These are phyloP conservation scores for Miniopterus natalensis DNA, from an alignment of 2,113 vertebrate species.

Conservation along the genomic window DNA sequence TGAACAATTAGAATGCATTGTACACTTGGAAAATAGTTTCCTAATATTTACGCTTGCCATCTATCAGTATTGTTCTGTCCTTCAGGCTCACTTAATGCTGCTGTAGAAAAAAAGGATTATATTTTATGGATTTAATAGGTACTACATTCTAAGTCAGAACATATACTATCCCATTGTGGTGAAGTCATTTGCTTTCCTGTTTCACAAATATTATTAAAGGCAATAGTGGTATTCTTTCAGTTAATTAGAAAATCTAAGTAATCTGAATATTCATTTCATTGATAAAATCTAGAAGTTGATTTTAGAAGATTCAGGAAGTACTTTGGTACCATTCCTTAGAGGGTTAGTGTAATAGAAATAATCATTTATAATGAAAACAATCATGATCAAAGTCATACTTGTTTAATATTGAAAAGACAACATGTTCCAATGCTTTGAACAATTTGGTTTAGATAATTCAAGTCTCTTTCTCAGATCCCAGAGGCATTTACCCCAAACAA, in stretches of 20 bases:
- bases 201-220: slow-evolving; percentile 64
- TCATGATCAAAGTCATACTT: slow-evolving; percentile 59
- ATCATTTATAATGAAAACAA: slow-evolving; percentile 68
- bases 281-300: slow-evolving; percentile 56
- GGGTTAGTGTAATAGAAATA: slow-evolving; percentile 60
- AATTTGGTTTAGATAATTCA: slow-evolving; percentile 56
- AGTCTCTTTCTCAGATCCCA: slow-evolving; percentile 30
- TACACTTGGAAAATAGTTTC: slow-evolving; percentile 49
- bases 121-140: slow-evolving; percentile 61
- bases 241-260: slow-evolving; percentile 62
- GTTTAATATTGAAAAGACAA: slow-evolving; percentile 65
- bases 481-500: not conserved
- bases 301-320: slow-evolving; percentile 59
- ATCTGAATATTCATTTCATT: slow-evolving; percentile 63
- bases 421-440: slow-evolving; percentile 56
- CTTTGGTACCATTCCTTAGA: slow-evolving; percentile 52
- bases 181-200: slow-evolving; percentile 56
- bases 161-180: not conserved
- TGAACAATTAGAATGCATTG: slow-evolving; percentile 59
- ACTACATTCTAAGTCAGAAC: slow-evolving; percentile 43
- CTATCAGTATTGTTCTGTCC: slow-evolving; percentile 32
- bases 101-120: not conserved
- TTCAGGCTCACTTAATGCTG: slow-evolving; percentile 50
- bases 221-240: not conserved
- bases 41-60: slow-evolving; percentile 58